Evolutionary conservation across 2,113 vertebrate species (phyloP).

Genomic region (Herpailurus yagouaroundi): DNA sequence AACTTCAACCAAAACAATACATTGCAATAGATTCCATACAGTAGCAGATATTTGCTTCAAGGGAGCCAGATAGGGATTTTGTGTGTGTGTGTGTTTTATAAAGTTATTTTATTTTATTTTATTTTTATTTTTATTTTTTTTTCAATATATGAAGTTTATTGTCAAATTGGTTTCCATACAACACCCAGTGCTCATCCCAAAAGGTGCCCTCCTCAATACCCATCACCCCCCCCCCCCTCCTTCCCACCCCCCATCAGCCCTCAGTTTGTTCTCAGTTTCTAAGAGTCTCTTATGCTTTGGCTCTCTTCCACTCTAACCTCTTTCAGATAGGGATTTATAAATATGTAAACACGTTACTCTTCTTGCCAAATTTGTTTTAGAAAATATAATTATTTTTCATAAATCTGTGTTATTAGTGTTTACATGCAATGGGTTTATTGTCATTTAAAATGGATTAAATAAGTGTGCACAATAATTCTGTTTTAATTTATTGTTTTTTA

Average conservation of each 20-base stretch:
- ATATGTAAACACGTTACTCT: constrained; percentile 6
- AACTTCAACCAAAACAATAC: background rate
- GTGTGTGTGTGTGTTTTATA: no score
- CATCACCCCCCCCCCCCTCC: no score
- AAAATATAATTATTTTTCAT: constrained; percentile 37
- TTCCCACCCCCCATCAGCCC: no score
- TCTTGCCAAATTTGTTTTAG: background rate
- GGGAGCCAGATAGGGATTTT: background rate
- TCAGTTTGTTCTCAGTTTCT: no score
- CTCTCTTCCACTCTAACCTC: no score
- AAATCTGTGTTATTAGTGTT: constrained; percentile 1
- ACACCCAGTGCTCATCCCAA: no score
- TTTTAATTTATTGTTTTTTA: background rate
- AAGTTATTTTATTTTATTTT: no score
- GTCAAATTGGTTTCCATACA: no score
- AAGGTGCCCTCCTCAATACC: no score
- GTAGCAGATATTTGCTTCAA: background rate
- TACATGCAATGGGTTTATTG: background rate
- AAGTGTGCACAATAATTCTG: background rate
- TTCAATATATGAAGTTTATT: no score
- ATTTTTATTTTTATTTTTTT: no score
- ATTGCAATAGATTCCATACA: background rate
- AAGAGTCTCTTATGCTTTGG: no score
- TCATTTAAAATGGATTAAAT: constrained; percentile 5
- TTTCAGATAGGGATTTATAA: background rate